Conservation (phyloP, 2,888 invertebrate species). For the Tricholauxania praeusta region DNA sequence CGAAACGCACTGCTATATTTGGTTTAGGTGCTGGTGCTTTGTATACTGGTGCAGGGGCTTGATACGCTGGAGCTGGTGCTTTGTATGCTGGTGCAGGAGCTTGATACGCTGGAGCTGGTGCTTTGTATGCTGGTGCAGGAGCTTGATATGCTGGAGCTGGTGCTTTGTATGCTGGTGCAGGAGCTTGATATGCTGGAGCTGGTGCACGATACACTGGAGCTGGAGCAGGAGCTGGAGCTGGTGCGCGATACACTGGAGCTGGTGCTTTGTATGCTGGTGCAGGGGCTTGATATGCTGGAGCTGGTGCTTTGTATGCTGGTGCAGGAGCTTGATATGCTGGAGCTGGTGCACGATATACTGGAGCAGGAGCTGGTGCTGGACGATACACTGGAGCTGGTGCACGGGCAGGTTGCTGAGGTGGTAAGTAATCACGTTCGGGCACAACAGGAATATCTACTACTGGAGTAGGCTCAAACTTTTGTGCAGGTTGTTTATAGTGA, state of each 20-base stretch:
- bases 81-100: conserved; percentile 22
- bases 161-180: conserved; percentile 7
- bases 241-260: not conserved
- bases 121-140: conserved; percentile 26
- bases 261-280: conserved; percentile 22
- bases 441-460: conserved; percentile 57
- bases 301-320: conserved; percentile 21
- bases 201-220: conserved; percentile 13
- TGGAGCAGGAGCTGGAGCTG: not conserved
- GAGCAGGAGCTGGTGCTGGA: conserved; percentile 33
- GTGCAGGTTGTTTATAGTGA: conserved; percentile 53
- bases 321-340: not conserved
- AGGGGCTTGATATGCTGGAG: conserved; percentile 19
- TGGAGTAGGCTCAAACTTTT: conserved; percentile 42
- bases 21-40: not conserved
- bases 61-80: conserved; percentile 9
- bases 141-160: conserved; percentile 33
- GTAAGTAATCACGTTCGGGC: conserved; percentile 34
- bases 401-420: conserved; percentile 29
- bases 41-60: conserved; percentile 35
- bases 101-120: conserved; percentile 26
- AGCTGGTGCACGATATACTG: too few relatives aligned
- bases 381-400: not conserved
- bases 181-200: conserved; percentile 9
- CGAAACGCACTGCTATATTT: too few relatives aligned